Evolutionary conservation across 2,888 invertebrate species (phyloP), one percentile per base, ranked within the genome.

Genomic region (Ariolimax columbianus): DNA sequence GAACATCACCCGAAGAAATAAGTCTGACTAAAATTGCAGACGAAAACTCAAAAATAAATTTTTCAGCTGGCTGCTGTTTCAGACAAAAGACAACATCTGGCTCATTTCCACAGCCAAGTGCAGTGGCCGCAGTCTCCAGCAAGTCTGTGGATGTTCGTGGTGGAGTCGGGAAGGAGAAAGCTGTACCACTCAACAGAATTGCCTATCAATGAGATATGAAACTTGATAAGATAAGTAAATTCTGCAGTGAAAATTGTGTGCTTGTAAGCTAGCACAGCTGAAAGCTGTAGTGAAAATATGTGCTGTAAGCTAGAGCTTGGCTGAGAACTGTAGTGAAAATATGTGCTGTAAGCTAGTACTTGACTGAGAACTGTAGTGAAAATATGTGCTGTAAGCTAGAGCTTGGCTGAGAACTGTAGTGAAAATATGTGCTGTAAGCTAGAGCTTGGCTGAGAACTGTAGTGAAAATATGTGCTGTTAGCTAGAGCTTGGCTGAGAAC

Each of bases 161-260:
- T 59, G 59, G 77, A 59, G 59, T n/a, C 19, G 38, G 77, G 40
- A 78, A 78, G 14, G 59, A 23, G 19, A 78, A 59, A 1, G 77
- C 59, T 38, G 47, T 55, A 17, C 80, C 80, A 33, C 80, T 66
- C 68, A 80, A 26, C 7, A 66, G 23, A 23, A 80, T 43, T n/a
- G 68, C 68, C 80, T 80, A 68, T 80, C 36, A n/a, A 68, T 30
- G 47, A 77, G 51, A 83, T 40, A 77, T 33, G 11, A 14, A 47
- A 40, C n/a, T n/a, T n/a, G n/a, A 30, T 30, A n/a, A n/a, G n/a
- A n/a, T n/a, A n/a, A n/a, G n/a, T n/a, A n/a, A n/a, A n/a, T n/a
- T n/a, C n/a, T n/a, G n/a, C n/a, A n/a, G n/a, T n/a, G n/a, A n/a
- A n/a, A n/a, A n/a, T n/a, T n/a, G n/a, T n/a, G n/a, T n/a, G n/a